Conservation (phyloP, 1,140 invertebrate genomes). For the Tyrophagus putrescentiae region DNA sequence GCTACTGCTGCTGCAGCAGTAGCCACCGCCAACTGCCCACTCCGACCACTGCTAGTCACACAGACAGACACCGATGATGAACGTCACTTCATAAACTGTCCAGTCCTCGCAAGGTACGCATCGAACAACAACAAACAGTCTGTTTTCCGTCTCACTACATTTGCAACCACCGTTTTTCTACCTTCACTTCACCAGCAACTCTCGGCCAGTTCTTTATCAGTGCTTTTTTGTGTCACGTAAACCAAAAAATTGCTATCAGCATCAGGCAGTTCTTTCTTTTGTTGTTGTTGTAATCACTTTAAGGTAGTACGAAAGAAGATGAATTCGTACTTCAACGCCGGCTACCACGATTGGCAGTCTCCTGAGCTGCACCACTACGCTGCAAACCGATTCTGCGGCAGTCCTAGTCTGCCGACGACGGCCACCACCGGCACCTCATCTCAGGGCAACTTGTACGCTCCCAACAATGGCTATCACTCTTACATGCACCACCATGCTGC, state of each 20-base stretch:
- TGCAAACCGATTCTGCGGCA: background rate
- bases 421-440: background rate
- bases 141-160: too few relatives aligned
- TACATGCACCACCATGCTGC: background rate
- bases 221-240: too few relatives aligned
- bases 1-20: too few relatives aligned
- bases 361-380: constrained; percentile 9
- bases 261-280: too few relatives aligned
- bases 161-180: too few relatives aligned
- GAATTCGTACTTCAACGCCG: constrained; percentile 4
- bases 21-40: background rate
- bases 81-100: background rate
- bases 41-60: background rate
- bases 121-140: too few relatives aligned
- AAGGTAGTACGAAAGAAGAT: too few relatives aligned
- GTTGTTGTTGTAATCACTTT: too few relatives aligned
- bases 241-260: too few relatives aligned
- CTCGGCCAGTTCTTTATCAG: too few relatives aligned
- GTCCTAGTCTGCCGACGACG: constrained; percentile 7
- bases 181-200: too few relatives aligned
- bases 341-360: constrained; percentile 5
- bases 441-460: background rate
- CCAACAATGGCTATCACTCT: constrained; percentile 1
- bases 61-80: background rate
- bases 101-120: background rate